Evolutionary conservation across 1,140 invertebrate genomes (phyloP), one percentile per base, ranked within the genome.

Genomic region (Diabrotica virgifera): DNA sequence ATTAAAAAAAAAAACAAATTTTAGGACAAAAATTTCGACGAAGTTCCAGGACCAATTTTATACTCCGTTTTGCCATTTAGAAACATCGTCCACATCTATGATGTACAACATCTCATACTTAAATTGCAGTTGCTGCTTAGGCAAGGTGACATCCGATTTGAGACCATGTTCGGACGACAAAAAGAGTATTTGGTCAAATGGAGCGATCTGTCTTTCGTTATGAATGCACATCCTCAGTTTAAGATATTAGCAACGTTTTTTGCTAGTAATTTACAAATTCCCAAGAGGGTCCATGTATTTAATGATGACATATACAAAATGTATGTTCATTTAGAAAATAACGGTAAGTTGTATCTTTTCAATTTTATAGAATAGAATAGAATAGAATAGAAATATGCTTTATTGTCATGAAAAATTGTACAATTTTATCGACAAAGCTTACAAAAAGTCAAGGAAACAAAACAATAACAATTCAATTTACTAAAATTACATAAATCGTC

Each of bases 21-120:
- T 61, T 14, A 61, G 59, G 40, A 52, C 52, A 12, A 61, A 10
- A 50, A 61, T 36, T 61, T 61, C 6, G 50, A 61, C 12, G 35
- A 13, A 61, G 24, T 52, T 36, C 35, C 59, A 24, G 5, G 14
- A 8, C 8, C 35, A 35, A 51, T 61, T 50, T 51, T 37, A 11
- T 61, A 52, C 37, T 51, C 40, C 35, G 59, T 61, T 14, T 5
- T 11, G 6, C 59, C 59, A n/a, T 10, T 61, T 12, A 61, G 52
- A 61, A 35, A 61, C 5, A 52, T 61, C 10, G 38, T 61, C 14
- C 59, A 61, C n/a, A 52, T 61, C 11, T 61, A 61, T 52, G 59
- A 61, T 24, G 52, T 61, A 37, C 59, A 61, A 36, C 52, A 52
- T 9, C 51, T 61, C 6, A 10, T 61, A 14, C 35, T 52, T 9